Base-by-base conservation (phyloP, 1,140 invertebrate genomes). In the Asobara japonica region DNA sequence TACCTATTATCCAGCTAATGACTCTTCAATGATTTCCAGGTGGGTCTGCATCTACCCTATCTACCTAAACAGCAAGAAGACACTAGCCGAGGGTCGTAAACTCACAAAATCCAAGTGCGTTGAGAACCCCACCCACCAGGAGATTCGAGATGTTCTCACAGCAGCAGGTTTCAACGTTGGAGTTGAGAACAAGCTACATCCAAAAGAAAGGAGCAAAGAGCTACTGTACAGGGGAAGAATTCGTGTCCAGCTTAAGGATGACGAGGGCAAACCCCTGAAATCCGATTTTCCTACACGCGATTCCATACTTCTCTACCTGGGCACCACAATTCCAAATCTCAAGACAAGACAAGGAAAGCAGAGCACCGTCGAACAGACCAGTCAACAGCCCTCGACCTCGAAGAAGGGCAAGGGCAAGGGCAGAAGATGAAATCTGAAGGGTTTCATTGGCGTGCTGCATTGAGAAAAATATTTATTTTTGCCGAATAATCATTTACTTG, bases 31-130 rank as follows among this genome's bases (percentile, higher is more conserved):
- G n/a, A 25, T 81, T 77, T 88, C 87, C 81, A 97, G 97, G 80
- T 99, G 97, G 97, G 91, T 98, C 68, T 97, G 96, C 79, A 94
- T 99, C 69, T 99, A 99, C 88, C 98, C 98, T 41, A 93, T 96
- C 0, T 99, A 99, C 79, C 89, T 99, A 20, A 99, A 99, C 81
- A 97, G 92, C 75, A 98, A 96, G 80, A 98, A 96, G 86, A 96
- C 95, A 0, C 81, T 94, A 29, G 93, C 94, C 1, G 92, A 97
- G 84, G 98, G 98, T 7, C 89, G 98, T 25, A 91, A 93, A 76
- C 86, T 99, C 22, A 86, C 93, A 5, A 96, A 97, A 86, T 89
- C 92, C 2, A 93, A 94, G 84, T 96, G 94, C 82, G 93, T 99
- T 2, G 95, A 98, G 74, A 98, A 98, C 88, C 98, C 98, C 33